Evolutionary conservation across 2,113 vertebrate species (phyloP).

Genomic region (Epinephelus fuscoguttatus): DNA sequence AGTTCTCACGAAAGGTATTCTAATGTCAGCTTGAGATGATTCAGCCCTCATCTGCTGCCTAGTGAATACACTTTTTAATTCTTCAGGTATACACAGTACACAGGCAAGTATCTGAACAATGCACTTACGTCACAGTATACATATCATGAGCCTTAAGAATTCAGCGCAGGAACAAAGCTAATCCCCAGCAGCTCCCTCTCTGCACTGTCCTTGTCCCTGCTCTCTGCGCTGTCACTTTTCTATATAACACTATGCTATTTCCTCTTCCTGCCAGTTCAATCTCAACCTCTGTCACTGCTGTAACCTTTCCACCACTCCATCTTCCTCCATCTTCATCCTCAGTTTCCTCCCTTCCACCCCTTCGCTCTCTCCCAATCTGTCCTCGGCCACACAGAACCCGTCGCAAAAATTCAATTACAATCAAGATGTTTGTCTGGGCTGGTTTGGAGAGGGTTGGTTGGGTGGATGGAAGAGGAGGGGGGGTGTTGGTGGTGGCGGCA

Average conservation of each 20-base stretch:
- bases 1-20: background rate
- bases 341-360: constrained; percentile 8
- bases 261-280: constrained; percentile 71
- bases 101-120: background rate
- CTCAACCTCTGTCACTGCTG: constrained; percentile 64
- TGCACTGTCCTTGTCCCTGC: constrained; percentile 34
- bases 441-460: constrained; percentile 42
- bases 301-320: constrained; percentile 69
- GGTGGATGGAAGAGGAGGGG: constrained; percentile 45
- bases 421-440: constrained; percentile 82
- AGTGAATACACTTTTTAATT: background rate
- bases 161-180: constrained; percentile 24
- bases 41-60: background rate
- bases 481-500: constrained; percentile 39
- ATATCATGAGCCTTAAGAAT: constrained; percentile 21
- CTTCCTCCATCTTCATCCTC: constrained; percentile 55
- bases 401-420: constrained; percentile 87
- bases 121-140: constrained; percentile 9
- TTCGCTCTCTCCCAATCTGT: constrained; percentile 52
- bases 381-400: constrained; percentile 64
- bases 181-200: constrained; percentile 33
- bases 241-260: constrained; percentile 63
- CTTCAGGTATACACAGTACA: background rate
- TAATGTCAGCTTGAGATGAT: background rate
- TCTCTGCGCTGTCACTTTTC: constrained; percentile 47